A percentile compares a stretch with the other conserved stretches of the same genome.
phyloP scores from a whole-genome alignment of 1,140 invertebrate species.

The Bradysia coprophila region DNA sequence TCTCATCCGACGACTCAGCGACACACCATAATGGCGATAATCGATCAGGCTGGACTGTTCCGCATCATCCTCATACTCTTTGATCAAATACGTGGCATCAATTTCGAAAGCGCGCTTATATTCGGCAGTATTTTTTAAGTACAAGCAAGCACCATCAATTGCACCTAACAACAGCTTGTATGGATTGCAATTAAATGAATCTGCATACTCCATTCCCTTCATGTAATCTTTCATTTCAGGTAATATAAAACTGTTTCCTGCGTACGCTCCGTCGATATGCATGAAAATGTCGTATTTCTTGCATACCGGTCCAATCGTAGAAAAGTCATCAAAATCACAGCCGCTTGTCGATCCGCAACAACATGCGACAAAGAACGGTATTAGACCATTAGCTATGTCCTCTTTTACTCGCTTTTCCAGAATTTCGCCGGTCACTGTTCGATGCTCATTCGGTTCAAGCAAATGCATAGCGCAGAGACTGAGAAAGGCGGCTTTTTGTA shows the following conservation, averaged over 20 bases:
- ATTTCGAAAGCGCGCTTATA: constrained; percentile 76
- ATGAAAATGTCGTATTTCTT: constrained; percentile 44
- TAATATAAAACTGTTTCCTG: constrained; percentile 67
- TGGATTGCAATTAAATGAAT: constrained; percentile 84
- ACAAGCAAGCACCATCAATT: constrained; percentile 79
- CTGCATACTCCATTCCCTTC: constrained; percentile 63
- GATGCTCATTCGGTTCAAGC: constrained; percentile 70
- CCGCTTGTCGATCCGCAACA: constrained; percentile 65
- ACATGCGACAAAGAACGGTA: constrained; percentile 72
- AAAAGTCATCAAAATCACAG: constrained; percentile 65
- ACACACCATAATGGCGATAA: constrained; percentile 80
- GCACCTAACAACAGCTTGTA: constrained; percentile 85
- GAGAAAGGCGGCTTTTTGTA: constrained; percentile 89
- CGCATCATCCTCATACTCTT: constrained; percentile 47
- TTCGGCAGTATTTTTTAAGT: constrained; percentile 65
- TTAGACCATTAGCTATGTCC: constrained; percentile 56
- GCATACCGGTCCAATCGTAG: constrained; percentile 65
- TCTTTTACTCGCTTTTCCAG: constrained; percentile 51
- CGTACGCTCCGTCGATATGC: constrained; percentile 67
- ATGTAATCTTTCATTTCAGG: constrained; percentile 59
- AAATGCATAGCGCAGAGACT: constrained; percentile 72
- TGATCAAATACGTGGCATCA: constrained; percentile 80
- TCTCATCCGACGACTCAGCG: constrained; percentile 67
- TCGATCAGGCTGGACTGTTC: constrained; percentile 39
- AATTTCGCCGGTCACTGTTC: constrained; percentile 52